These are phyloP conservation scores for Vulpes vulpes DNA, from an alignment of 2,113 vertebrate genomes.

Conservation along the genomic window DNA sequence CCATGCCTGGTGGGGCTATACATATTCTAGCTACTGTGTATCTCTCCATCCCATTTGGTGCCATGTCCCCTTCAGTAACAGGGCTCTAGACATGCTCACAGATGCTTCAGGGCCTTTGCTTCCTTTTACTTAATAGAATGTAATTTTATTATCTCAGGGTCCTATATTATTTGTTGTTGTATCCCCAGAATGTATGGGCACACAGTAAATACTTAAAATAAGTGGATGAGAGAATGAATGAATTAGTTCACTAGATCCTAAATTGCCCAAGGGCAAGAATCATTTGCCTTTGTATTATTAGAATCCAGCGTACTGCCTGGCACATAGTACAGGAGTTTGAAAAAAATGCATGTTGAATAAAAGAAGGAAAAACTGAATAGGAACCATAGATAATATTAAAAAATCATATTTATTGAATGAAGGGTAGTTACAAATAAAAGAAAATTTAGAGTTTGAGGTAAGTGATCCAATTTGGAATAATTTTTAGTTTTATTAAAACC, in stretches of 20 bases:
- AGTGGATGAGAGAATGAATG: conserved; percentile 18
- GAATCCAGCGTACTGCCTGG: background rate
- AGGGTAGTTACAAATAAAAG: conserved; percentile 15
- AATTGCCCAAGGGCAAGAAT: background rate
- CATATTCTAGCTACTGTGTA: background rate
- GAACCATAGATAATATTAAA: conserved; percentile 38
- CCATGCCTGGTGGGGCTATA: background rate
- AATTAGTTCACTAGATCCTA: conserved; percentile 38
- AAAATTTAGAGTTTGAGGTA: conserved; percentile 48
- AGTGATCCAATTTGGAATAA: conserved; percentile 44
- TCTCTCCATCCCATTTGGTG: background rate
- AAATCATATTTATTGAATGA: conserved; percentile 42
- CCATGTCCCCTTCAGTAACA: background rate
- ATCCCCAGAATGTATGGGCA: background rate
- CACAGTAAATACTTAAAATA: conserved; percentile 24
- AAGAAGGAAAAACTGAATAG: conserved; percentile 8
- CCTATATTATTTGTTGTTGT: background rate
- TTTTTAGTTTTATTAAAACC: conserved; percentile 51
- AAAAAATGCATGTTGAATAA: conserved; percentile 56
- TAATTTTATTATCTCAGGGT: background rate
- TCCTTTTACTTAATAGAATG: background rate
- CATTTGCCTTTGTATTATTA: conserved; percentile 17
- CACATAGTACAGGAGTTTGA: background rate
- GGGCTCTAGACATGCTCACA: background rate
- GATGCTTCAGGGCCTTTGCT: background rate